These are phyloP conservation scores for Caranx melampygus DNA, from an alignment of 2,113 vertebrate genomes.

Conservation along the genomic window DNA sequence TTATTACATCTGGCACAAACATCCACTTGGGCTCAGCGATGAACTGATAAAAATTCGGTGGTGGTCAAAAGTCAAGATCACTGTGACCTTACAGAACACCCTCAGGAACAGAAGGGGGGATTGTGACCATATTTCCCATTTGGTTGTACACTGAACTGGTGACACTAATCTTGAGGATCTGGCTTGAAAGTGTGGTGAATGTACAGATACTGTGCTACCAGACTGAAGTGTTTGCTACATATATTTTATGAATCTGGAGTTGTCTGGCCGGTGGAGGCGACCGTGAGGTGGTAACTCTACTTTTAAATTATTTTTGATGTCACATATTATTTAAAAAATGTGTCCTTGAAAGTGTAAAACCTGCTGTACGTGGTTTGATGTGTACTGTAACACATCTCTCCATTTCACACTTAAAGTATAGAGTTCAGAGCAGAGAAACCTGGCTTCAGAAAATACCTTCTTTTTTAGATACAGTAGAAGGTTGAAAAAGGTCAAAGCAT, in stretches of 20 bases:
- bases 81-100: neutral
- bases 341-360: neutral
- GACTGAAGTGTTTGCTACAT: too few species aligned
- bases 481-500: slow-evolving; percentile 14
- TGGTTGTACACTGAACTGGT: neutral
- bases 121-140: too few species aligned
- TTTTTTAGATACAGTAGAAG: neutral
- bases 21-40: neutral
- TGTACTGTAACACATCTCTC: neutral
- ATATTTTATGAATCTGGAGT: neutral
- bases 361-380: neutral
- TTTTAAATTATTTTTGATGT: neutral
- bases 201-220: neutral
- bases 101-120: too few species aligned
- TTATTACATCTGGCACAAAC: neutral
- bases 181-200: neutral
- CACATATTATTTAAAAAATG: neutral
- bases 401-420: neutral
- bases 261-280: neutral
- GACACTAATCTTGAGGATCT: neutral
- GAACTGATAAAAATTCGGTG: neutral
- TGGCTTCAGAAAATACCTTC: neutral
- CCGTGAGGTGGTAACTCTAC: neutral
- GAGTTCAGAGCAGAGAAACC: neutral
- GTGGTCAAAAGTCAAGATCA: neutral